A percentile compares a stretch with the other conserved stretches of the same genome.
Conservation (phyloP, 2,888 invertebrate species). For the Odiellus spinosus region DNA sequence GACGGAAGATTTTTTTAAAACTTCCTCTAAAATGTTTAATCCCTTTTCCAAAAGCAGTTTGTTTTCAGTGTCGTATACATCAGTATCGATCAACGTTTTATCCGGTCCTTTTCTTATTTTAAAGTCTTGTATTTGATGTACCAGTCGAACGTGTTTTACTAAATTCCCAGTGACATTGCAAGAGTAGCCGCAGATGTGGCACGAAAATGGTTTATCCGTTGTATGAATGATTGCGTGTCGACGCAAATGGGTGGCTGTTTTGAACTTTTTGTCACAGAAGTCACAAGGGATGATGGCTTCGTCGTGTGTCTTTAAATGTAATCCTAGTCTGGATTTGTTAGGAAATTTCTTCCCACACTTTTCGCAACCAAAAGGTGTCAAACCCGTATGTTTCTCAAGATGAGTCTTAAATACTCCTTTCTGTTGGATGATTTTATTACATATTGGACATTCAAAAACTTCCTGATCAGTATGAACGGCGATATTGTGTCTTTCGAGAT, state of each 20-base stretch:
- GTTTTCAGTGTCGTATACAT: neutral
- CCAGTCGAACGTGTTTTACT: neutral
- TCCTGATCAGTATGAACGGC: neutral
- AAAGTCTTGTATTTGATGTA: neutral
- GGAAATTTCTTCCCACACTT: neutral
- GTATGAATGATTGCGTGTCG: neutral
- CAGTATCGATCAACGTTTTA: too few relatives aligned
- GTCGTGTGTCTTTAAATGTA: neutral
- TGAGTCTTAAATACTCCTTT: neutral
- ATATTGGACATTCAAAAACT: neutral
- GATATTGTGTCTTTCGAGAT: neutral
- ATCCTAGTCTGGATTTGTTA: neutral
- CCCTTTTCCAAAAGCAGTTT: neutral
- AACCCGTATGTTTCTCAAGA: neutral
- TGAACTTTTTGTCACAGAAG: neutral
- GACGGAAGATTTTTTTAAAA: neutral
- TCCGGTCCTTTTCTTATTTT: neutral
- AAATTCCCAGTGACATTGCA: neutral
- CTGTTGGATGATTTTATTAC: neutral
- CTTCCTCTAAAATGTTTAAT: neutral
- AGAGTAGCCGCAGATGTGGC: neutral
- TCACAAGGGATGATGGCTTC: neutral
- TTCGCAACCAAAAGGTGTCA: neutral
- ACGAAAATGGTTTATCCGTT: neutral
- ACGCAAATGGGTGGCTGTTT: neutral